Conservation (phyloP, 2,888 invertebrate genomes). For the Drosophila affinis region DNA sequence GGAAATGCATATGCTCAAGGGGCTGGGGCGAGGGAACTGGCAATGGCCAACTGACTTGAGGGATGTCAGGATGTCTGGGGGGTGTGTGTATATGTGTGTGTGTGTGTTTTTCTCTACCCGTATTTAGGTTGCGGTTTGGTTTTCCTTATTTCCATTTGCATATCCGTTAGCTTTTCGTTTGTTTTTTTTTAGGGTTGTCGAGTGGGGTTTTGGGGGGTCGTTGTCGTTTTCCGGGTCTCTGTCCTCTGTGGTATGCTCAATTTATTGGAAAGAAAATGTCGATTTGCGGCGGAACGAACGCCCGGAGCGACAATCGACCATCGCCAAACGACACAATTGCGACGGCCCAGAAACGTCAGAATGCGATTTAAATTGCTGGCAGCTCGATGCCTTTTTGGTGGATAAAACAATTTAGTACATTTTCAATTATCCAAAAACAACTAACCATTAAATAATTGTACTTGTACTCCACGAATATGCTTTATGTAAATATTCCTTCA, state of each 20-base stretch:
- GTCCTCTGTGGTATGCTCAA: slow-evolving; percentile 7
- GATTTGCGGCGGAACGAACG: slow-evolving; percentile 7
- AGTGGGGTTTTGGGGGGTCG: too few species aligned
- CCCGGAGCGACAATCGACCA: background rate
- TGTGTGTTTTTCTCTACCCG: slow-evolving; percentile 16
- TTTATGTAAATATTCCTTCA: background rate
- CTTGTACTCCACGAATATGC: too few species aligned
- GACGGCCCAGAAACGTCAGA: slow-evolving; percentile 27
- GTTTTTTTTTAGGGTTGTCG: background rate
- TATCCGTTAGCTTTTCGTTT: background rate
- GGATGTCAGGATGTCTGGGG: background rate
- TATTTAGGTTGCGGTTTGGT: slow-evolving; percentile 27
- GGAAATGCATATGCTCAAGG: slow-evolving; percentile 45
- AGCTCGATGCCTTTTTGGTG: slow-evolving; percentile 4
- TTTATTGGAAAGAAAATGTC: slow-evolving; percentile 11
- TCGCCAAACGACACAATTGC: slow-evolving; percentile 23
- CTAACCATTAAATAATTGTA: background rate
- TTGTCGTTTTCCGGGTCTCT: background rate
- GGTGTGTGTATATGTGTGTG: background rate
- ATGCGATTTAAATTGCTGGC: slow-evolving; percentile 7
- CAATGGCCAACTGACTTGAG: background rate
- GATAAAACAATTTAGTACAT: background rate
- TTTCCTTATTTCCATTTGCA: slow-evolving; percentile 15
- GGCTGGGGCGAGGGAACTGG: background rate
- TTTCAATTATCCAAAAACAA: background rate